phyloP scores from a whole-genome alignment of 2,797 vertebrate genomes.

The Clamator glandarius region DNA sequence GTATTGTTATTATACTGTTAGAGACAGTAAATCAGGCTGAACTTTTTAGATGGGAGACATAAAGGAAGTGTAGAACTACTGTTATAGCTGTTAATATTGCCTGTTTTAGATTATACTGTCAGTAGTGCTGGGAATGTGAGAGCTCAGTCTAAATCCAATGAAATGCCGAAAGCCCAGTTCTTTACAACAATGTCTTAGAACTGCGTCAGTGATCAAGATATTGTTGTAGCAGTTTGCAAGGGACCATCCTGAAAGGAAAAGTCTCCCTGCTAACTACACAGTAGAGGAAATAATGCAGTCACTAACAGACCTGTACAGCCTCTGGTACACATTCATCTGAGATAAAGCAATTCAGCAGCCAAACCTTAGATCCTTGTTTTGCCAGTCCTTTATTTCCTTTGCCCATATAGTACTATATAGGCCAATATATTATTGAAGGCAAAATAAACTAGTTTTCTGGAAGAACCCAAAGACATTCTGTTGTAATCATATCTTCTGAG shows the following conservation, averaged over 20 bases:
- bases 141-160: background rate
- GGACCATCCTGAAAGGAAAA: background rate
- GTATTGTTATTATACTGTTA: background rate
- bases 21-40: background rate
- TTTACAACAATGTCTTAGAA: background rate
- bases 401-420: background rate
- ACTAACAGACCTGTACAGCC: background rate
- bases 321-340: background rate
- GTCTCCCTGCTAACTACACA: background rate
- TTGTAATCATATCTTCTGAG: background rate
- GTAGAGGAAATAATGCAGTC: background rate
- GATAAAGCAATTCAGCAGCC: background rate
- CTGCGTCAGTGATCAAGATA: background rate
- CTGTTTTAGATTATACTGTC: background rate
- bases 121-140: background rate
- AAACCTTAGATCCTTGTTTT: background rate
- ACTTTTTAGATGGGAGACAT: background rate
- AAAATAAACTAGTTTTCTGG: background rate
- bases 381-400: background rate
- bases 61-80: background rate
- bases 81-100: background rate
- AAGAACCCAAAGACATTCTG: background rate
- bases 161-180: background rate
- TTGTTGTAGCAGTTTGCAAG: background rate
- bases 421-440: background rate